Evolutionary conservation across 2,888 invertebrate species (phyloP).

Genomic region (Leptura quadrifasciata): DNA sequence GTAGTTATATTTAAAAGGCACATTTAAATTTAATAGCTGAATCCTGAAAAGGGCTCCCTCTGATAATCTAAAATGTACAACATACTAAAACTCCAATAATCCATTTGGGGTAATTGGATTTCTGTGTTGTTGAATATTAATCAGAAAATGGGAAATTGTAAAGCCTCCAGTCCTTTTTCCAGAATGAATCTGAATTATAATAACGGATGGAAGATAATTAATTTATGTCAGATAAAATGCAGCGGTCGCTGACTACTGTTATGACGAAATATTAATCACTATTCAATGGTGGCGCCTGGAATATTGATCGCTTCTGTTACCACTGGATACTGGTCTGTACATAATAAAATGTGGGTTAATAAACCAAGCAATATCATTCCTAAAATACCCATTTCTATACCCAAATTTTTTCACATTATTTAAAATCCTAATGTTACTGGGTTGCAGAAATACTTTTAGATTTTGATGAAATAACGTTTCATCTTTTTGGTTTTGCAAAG

Average conservation of each 20-base stretch:
- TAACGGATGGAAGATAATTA: neutral
- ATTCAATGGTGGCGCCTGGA: neutral
- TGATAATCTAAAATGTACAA: neutral
- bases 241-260: neutral
- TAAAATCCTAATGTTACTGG: no score
- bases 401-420: no score
- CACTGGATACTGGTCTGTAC: neutral
- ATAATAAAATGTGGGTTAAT: neutral
- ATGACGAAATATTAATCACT: neutral
- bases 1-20: no score
- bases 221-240: neutral
- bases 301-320: neutral
- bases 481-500: no score
- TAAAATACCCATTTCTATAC: no score
- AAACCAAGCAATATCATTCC: no score
- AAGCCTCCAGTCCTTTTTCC: neutral
- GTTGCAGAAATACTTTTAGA: no score
- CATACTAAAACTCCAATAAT: neutral
- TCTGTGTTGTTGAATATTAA: neutral
- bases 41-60: neutral
- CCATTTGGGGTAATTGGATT: neutral
- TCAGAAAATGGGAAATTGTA: neutral
- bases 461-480: no score
- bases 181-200: neutral
- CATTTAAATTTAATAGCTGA: neutral